Base-by-base conservation (phyloP, 2,113 vertebrate genomes). In the Oreochromis niloticus region DNA sequence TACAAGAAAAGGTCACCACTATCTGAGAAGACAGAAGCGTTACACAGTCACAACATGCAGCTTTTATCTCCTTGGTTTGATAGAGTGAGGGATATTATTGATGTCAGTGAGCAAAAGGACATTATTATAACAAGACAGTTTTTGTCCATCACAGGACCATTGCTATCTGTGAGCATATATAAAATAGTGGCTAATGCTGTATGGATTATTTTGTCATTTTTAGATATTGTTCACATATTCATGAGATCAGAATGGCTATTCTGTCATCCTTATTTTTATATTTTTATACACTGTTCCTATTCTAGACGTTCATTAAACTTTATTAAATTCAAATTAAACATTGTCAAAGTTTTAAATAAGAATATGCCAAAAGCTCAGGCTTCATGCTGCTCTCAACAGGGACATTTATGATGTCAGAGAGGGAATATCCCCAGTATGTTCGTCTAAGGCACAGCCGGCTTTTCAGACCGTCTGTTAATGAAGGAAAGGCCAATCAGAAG, bases 251-350 rank as follows among this genome's bases (percentile, higher is more conserved):
- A 24, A 46, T 22, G n/a, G 22, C 9, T 24, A 27, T 7, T 66
- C 10, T n/a, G 61, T 11, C 5, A 27, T 30, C 12, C 10, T 39
- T 10, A n/a, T 39, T 68, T 27, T 71, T 41, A 66, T 27, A 27
- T 24, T 57, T 57, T 32, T 61, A 32, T 3, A 48, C 41, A 48
- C 24, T 7, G 2, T 48, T 48, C 14, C 22, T 30, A 2, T 75
- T 75, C 6, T 43, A 50, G 10, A 19, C 0, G 0, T 78, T 30
- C 30, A 78, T 50, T 19, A 17, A 73, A 71, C 63, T 2, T 68
- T n/a, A 66, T 66, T 66, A 22, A n/a, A 24, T 30, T 75, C 71
- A 48, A 48, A 30, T 30, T 50, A 48, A 50, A 30, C 24, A 32
- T 4, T 16, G 16, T 11, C 16, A 75, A 48, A 48, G 41, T 46